Base-by-base conservation (phyloP, 2,113 vertebrate species). In the Oryctolagus cuniculus region DNA sequence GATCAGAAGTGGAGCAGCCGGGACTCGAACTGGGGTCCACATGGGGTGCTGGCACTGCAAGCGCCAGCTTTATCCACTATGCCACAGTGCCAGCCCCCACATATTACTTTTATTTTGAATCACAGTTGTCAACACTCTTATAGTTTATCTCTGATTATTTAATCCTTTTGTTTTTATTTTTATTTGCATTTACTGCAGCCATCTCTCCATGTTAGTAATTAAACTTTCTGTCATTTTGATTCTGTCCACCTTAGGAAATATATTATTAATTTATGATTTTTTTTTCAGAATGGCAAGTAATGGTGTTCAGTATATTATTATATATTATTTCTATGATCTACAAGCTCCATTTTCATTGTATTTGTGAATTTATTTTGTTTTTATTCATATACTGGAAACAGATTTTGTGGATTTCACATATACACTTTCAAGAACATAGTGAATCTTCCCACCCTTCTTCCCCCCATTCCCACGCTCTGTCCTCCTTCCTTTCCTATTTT, bases 191-290 rank as follows among this genome's bases (percentile, higher is more conserved):
- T 61, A 89, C 58, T 78, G 0, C 72, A 80, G 29, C 2, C 31
- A 61, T 51, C 3, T 53, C 12, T 78, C 75, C 13, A 75, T 69
- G 24, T 67, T 80, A 86, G n/a, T 55, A 87, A 87, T 79, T 79
- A 10, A 58, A 63, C 58, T 90, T 90, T 66, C 34, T 53, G n/a
- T 92, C 53, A 51, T 80, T 95, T 89, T 95, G 31, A 70, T 85
- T 95, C 4, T 88, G 21, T 85, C 24, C 25, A 21, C 16, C 69
- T 86, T 77, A 63, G 24, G 38, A 36, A 38, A 82, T 82, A 67
- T 90, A 86, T 87, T 61, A 11, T 61, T 83, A 51, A 66, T 74
- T 88, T 74, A 67, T 84, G 90, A n/a, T n/a, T n/a, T 85, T 6
- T 61, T 44, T 53, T 77, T 16, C 55, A 58, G 15, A 85, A 51